phyloP scores from a whole-genome alignment of 2,113 vertebrate genomes.

The Furnarius figulus region DNA sequence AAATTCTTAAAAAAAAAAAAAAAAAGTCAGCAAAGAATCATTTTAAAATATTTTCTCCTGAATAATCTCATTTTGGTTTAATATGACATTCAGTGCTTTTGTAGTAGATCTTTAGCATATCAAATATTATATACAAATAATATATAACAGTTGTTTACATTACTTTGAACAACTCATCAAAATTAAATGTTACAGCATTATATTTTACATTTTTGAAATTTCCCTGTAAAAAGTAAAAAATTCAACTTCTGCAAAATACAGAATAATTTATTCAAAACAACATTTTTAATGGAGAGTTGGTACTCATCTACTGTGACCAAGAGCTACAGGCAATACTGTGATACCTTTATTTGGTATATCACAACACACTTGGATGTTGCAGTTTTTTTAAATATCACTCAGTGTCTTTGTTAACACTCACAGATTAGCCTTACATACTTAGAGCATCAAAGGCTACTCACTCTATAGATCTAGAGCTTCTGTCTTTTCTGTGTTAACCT shows the following conservation, averaged over 20 bases:
- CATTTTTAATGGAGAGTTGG: not conserved
- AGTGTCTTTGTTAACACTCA: not conserved
- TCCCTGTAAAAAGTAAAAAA: not conserved
- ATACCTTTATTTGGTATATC: not conserved
- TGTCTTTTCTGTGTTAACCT: not conserved
- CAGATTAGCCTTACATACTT: not conserved
- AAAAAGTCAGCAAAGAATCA: not conserved
- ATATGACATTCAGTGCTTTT: not conserved
- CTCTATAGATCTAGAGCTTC: not conserved
- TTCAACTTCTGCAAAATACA: not conserved
- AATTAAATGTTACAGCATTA: not conserved
- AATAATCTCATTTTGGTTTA: not conserved
- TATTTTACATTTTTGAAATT: slow-evolving; percentile 1
- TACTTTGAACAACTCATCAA: not conserved
- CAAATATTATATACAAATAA: not conserved
- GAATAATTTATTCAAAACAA: not conserved
- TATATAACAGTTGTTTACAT: not conserved
- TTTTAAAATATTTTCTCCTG: not conserved
- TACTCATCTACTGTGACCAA: not conserved
- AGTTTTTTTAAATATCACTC: not conserved
- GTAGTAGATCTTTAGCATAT: not conserved
- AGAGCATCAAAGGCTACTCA: not conserved
- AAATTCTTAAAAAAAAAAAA: not conserved
- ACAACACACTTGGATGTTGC: not conserved
- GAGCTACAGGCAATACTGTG: not conserved